Evolutionary conservation across 2,888 invertebrate species (phyloP).

Genomic region (Trichogramma dendrolimi): DNA sequence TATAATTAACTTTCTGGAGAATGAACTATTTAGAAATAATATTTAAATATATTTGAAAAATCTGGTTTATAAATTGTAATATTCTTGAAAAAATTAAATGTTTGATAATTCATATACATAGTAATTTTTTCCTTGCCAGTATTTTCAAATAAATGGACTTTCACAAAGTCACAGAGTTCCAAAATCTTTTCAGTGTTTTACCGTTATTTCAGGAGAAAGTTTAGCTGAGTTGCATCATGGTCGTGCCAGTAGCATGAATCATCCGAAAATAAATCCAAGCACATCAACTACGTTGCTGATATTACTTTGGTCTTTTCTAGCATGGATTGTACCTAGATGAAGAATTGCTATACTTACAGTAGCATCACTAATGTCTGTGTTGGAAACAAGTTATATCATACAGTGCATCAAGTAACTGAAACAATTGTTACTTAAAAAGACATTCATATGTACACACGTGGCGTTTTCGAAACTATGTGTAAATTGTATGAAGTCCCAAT

Average conservation of each 20-base stretch:
- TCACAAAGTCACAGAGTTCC: background rate
- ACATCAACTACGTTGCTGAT: conserved; percentile 26
- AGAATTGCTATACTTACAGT: conserved; percentile 33
- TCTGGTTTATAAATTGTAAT: too few relatives aligned
- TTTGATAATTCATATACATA: too few relatives aligned
- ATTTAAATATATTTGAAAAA: too few relatives aligned
- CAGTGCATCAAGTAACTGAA: too few relatives aligned
- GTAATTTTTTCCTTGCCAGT: background rate
- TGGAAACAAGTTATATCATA: background rate
- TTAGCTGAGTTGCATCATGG: conserved; percentile 61
- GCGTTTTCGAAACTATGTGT: too few relatives aligned
- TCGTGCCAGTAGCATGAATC: conserved; percentile 34
- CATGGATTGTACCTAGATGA: conserved; percentile 46
- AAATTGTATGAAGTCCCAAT: too few relatives aligned
- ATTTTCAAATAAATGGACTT: background rate
- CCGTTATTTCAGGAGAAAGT: conserved; percentile 58
- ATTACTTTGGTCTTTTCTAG: conserved; percentile 36
- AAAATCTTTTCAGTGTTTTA: conserved; percentile 37
- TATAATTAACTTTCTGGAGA: too few relatives aligned
- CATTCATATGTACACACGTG: too few relatives aligned
- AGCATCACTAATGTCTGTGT: background rate
- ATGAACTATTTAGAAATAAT: too few relatives aligned
- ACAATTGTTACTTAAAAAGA: too few relatives aligned
- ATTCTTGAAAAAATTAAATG: too few relatives aligned
- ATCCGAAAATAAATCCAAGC: conserved; percentile 36